A percentile compares a stretch with the other conserved stretches of the same genome.
These are phyloP conservation scores for Halcyon malimbica DNA, from an alignment of 2,113 vertebrate species.

Conservation along the genomic window DNA sequence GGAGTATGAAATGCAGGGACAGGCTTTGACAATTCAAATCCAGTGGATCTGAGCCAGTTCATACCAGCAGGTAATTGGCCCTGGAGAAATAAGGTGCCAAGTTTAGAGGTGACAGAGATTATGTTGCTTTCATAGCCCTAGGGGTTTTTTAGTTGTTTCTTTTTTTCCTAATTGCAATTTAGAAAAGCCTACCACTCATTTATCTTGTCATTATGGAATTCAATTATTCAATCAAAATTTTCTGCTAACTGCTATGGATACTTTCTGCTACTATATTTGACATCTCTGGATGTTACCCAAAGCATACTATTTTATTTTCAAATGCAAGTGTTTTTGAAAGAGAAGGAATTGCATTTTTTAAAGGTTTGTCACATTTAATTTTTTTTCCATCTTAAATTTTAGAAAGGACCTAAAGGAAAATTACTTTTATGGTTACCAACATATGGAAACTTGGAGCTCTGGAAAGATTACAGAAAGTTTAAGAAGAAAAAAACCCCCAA, in stretches of 20 bases:
- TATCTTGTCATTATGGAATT: background rate
- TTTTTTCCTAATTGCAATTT: background rate
- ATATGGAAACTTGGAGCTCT: background rate
- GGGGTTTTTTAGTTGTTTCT: background rate
- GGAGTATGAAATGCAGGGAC: background rate
- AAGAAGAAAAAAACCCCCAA: background rate
- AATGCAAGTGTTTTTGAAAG: background rate
- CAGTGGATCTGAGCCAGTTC: background rate
- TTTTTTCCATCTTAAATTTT: conserved; percentile 15
- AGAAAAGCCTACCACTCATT: background rate
- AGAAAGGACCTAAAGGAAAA: conserved; percentile 2
- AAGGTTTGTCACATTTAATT: background rate
- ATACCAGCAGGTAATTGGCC: background rate
- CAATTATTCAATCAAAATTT: background rate
- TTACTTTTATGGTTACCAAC: conserved; percentile 1
- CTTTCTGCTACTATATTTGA: background rate
- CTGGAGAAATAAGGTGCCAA: background rate
- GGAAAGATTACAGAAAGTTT: background rate
- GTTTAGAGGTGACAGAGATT: background rate
- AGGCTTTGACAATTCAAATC: background rate
- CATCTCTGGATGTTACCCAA: background rate
- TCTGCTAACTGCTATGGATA: background rate
- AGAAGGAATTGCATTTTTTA: background rate
- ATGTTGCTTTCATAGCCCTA: background rate
- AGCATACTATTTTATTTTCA: background rate